These are phyloP conservation scores for Isoperla grammatica DNA, from an alignment of 2,888 invertebrate species.

Conservation along the genomic window DNA sequence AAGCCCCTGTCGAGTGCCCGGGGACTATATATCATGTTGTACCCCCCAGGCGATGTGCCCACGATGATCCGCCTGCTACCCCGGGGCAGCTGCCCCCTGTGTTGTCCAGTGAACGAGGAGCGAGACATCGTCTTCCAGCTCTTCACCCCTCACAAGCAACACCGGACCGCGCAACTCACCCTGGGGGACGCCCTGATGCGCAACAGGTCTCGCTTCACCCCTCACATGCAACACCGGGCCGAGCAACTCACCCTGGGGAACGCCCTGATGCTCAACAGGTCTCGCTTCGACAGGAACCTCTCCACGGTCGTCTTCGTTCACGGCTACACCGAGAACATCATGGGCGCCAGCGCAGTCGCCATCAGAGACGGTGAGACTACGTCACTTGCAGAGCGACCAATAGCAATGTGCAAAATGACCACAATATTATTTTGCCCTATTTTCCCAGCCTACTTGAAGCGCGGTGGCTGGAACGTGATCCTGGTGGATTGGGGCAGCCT, in stretches of 20 bases:
- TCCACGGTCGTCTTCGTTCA: conserved; percentile 68
- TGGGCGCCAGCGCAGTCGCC: conserved; percentile 56
- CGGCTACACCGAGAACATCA: conserved; percentile 68
- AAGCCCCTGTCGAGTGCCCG: no score
- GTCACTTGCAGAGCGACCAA: no score
- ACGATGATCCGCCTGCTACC: conserved; percentile 62
- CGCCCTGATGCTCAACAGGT: conserved; percentile 46
- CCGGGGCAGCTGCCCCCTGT: conserved; percentile 61
- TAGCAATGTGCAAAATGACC: no score
- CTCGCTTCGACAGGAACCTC: conserved; percentile 50
- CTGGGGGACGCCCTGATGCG: conserved; percentile 48
- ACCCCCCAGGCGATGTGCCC: conserved; percentile 54
- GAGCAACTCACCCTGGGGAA: conserved; percentile 50
- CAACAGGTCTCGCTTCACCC: conserved; percentile 52
- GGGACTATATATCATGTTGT: no score
- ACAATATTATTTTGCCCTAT: no score
- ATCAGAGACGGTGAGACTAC: conserved; percentile 58
- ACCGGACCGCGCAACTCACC: conserved; percentile 48
- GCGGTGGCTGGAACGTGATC: conserved; percentile 65
- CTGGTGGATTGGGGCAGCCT: conserved; percentile 73
- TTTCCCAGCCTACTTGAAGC: conserved; percentile 57
- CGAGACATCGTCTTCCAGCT: conserved; percentile 63
- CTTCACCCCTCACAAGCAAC: conserved; percentile 54
- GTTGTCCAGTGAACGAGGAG: conserved; percentile 59
- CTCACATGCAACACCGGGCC: conserved; percentile 46